Conservation (phyloP, 2,797 vertebrate genomes). For the Urocyon cinereoargenteus region DNA sequence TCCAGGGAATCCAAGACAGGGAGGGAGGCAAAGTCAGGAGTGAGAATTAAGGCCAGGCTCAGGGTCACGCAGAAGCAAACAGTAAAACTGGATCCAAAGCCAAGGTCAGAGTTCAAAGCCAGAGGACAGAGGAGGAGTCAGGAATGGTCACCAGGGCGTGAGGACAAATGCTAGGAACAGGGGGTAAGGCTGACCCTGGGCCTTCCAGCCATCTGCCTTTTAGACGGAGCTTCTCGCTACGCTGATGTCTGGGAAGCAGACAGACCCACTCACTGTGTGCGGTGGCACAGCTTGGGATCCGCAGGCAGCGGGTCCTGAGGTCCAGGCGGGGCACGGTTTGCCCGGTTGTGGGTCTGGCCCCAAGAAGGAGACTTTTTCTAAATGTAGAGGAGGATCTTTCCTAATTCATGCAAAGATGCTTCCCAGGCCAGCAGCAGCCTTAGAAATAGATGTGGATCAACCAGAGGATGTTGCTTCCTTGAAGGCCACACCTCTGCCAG, state of each 20-base stretch:
- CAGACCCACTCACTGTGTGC: rapidly evolving
- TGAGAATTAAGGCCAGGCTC: not conserved
- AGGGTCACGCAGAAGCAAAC: not conserved
- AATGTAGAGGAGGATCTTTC: not conserved
- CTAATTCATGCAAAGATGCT: not conserved
- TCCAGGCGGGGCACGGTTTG: rapidly evolving
- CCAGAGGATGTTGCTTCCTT: too few relatives aligned
- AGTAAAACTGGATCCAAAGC: not conserved
- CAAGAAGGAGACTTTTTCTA: not conserved
- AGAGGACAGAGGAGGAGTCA: not conserved
- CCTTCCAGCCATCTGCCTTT: not conserved
- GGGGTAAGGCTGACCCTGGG: not conserved
- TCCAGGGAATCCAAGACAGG: not conserved
- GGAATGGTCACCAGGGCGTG: rapidly evolving
- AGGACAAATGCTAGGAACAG: rapidly evolving
- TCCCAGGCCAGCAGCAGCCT: not conserved
- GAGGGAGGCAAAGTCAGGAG: not conserved
- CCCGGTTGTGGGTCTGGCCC: not conserved
- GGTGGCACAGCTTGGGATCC: too few relatives aligned
- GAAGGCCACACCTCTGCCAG: not conserved
- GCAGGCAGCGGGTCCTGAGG: not conserved
- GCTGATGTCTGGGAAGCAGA: rapidly evolving
- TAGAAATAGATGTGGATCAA: not conserved
- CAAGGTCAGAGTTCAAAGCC: not conserved
- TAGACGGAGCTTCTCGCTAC: rapidly evolving